phyloP scores from a whole-genome alignment of 1,140 invertebrate genomes.

The Euglossa dilemma region DNA sequence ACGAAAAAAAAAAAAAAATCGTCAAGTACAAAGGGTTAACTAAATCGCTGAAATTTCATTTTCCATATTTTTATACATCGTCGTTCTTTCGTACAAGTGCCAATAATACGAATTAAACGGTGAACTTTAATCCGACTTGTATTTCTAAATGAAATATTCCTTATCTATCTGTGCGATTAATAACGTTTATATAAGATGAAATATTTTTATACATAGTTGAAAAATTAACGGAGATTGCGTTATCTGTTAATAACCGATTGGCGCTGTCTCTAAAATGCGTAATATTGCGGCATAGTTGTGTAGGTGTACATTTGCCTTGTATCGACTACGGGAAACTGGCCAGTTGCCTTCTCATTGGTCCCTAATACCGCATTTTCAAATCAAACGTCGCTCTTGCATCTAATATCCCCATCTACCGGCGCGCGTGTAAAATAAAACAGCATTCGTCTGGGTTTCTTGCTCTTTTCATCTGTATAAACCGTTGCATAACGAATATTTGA shows the following conservation, averaged over 20 bases:
- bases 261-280: neutral
- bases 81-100: too few relatives aligned
- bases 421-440: too few relatives aligned
- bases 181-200: too few relatives aligned
- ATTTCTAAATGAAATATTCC: too few relatives aligned
- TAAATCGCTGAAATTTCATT: too few relatives aligned
- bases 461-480: neutral
- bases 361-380: neutral
- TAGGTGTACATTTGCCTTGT: neutral
- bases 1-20: too few relatives aligned
- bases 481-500: neutral
- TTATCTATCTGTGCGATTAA: too few relatives aligned
- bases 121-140: too few relatives aligned
- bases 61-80: too few relatives aligned
- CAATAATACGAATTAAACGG: too few relatives aligned
- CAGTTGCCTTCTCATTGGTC: neutral
- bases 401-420: neutral
- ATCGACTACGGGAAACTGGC: constrained; percentile 6
- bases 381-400: neutral
- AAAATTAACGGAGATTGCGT: neutral
- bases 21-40: too few relatives aligned
- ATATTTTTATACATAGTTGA: too few relatives aligned
- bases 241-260: neutral
- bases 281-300: neutral
- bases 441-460: neutral